A percentile compares a stretch with the other conserved stretches of the same genome.
These are phyloP conservation scores for Datnioides undecimradiatus DNA, from an alignment of 2,113 vertebrate genomes.

Conservation along the genomic window DNA sequence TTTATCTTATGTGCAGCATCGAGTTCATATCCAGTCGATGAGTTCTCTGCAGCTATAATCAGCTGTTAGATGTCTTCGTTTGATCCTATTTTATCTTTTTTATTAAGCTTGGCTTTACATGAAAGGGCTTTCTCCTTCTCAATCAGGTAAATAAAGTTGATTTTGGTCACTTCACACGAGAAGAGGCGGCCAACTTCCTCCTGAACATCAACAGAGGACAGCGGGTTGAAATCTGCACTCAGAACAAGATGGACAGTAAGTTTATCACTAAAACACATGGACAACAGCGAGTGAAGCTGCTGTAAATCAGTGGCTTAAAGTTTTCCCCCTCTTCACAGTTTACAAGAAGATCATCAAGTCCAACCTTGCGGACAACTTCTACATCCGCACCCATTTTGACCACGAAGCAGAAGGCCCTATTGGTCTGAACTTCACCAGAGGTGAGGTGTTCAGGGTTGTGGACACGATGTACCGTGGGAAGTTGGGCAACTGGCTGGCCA, in stretches of 20 bases:
- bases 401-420: slow-evolving; percentile 85
- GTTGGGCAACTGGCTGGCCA: slow-evolving; percentile 90
- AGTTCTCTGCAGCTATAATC: background rate
- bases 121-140: background rate
- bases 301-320: background rate
- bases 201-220: slow-evolving; percentile 85
- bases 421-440: slow-evolving; percentile 90
- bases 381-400: slow-evolving; percentile 95
- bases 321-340: slow-evolving; percentile 78
- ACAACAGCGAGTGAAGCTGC: rapidly evolving
- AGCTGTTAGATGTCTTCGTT: background rate
- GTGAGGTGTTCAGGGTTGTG: slow-evolving; percentile 94
- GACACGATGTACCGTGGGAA: slow-evolving; percentile 92
- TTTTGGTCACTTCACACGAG: slow-evolving; percentile 91
- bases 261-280: background rate
- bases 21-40: too few species aligned
- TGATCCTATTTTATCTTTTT: too few species aligned
- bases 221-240: slow-evolving; percentile 84
- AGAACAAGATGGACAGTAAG: slow-evolving; percentile 95
- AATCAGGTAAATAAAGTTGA: slow-evolving; percentile 88
- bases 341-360: slow-evolving; percentile 93
- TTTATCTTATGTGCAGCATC: background rate
- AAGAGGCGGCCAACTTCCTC: slow-evolving; percentile 92
- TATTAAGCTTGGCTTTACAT: background rate
- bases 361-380: slow-evolving; percentile 92